Evolutionary conservation across 2,797 vertebrate species (phyloP), one percentile per base, ranked within the genome.

Genomic region (Threskiornis aethiopicus): DNA sequence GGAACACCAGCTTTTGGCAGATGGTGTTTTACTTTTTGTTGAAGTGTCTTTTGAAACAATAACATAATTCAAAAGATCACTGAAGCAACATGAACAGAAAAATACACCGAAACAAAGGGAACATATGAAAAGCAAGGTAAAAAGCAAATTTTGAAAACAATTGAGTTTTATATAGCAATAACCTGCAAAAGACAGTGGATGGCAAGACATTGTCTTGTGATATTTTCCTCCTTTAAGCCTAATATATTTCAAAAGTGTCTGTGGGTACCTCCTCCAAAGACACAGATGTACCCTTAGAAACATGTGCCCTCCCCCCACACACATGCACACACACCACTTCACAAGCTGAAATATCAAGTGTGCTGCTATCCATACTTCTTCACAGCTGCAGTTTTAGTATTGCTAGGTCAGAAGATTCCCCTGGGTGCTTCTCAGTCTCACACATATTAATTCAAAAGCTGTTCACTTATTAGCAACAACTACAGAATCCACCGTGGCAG

Each of bases 301-400:
- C 9, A 9, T 2, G 1, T 11, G 5, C 15, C 17, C 19, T 24
- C 8, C 7, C 2, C 1, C 17, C 10, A 6, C 4, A 16, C 25
- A n/a, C 26, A n/a, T 7, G 8, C 14, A n/a, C 15, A 33, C 7
- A 3, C 3, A 1, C 13, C 13, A 21, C 4, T 52, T 51, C 20
- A 19, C 24, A 3, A 11, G 16, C 12, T 41, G 41, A 70, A 47
- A 35, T 55, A 47, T 22, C 16, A 18, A 1, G 0, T 16, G 16
- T 31, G 26, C 33, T 87, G 6, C 26, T 90, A 33, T 4, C 39
- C 37, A 72, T 15, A 31, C 6, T 20, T 47, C 78, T 81, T 78
- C 61, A 69, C 13, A 31, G 24, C 6, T 51, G 51, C 19, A n/a
- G 16, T 52, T 85, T 62, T 47, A 81, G 10, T 52, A 24, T 14